Evolutionary conservation across 2,797 vertebrate genomes (phyloP).

Genomic region (Macropodus opercularis): DNA sequence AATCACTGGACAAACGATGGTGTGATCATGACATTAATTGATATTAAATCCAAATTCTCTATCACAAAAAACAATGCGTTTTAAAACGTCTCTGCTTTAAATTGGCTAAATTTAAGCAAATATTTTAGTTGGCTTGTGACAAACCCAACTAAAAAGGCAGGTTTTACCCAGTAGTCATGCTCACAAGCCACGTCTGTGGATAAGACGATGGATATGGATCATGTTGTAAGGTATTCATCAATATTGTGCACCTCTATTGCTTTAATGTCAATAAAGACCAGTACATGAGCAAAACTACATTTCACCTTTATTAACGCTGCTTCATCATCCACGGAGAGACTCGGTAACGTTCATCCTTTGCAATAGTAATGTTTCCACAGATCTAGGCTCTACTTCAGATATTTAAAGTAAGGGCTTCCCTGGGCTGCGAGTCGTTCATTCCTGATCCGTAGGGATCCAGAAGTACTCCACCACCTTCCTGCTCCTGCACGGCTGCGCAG

Average conservation of each 20-base stretch:
- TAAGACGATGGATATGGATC: constrained; percentile 62
- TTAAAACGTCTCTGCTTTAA: constrained; percentile 21
- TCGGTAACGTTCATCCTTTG: too few species aligned
- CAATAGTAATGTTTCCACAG: too few species aligned
- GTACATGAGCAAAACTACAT: constrained; percentile 64
- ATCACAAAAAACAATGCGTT: not conserved
- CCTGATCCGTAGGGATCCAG: constrained; percentile 84
- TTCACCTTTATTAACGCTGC: not conserved
- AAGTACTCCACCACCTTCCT: constrained; percentile 84
- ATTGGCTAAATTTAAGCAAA: constrained; percentile 22
- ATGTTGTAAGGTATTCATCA: constrained; percentile 68
- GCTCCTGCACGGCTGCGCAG: constrained; percentile 57
- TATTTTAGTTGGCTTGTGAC: not conserved
- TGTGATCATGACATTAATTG: constrained; percentile 12
- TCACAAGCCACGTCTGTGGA: constrained; percentile 56
- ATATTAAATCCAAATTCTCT: constrained; percentile 10
- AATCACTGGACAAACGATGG: not conserved
- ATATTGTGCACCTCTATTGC: constrained; percentile 78
- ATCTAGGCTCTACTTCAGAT: too few species aligned
- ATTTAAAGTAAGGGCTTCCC: too few species aligned
- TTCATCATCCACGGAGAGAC: too few species aligned
- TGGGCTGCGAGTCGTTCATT: too few species aligned
- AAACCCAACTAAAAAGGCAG: not conserved
- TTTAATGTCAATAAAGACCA: constrained; percentile 84
- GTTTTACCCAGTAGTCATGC: constrained; percentile 49